Percentiles rank a stretch among this genome's conserved stretches.
phyloP scores from a whole-genome alignment of 2,113 vertebrate genomes.

The Pitta sordida region DNA sequence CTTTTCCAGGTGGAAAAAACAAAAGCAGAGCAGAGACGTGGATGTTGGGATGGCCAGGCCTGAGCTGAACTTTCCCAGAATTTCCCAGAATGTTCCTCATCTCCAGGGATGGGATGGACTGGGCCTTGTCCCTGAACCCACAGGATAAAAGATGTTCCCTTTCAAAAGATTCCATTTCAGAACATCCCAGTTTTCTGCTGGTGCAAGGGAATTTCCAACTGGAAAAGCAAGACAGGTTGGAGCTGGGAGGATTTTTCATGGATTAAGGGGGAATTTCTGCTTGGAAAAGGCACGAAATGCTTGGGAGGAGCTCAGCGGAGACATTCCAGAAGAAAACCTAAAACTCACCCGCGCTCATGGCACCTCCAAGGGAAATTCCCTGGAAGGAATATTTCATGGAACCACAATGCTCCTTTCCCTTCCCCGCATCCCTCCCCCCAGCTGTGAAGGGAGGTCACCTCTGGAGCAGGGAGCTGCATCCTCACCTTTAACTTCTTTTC shows the following conservation, averaged over 20 bases:
- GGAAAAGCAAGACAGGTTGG: background rate
- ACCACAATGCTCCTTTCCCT: fast-evolving
- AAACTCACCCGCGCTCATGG: background rate
- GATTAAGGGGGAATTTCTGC: fast-evolving
- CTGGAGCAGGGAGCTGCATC: background rate
- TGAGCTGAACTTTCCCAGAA: background rate
- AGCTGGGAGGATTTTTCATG: background rate
- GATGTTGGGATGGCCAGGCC: background rate
- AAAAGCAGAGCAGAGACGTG: background rate
- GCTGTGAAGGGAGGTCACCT: background rate
- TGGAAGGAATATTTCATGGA: background rate
- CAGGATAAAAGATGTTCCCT: background rate
- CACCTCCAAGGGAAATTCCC: background rate
- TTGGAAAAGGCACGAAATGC: background rate
- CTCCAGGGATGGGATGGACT: background rate
- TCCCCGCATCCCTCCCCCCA: background rate
- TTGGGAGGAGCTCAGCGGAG: background rate
- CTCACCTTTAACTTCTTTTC: background rate
- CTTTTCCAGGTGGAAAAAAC: background rate
- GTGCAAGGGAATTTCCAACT: background rate
- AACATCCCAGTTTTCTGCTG: fast-evolving
- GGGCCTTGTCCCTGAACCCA: background rate
- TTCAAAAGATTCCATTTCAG: background rate
- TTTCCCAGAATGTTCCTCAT: background rate
- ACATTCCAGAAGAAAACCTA: background rate